Evolutionary conservation across 2,888 invertebrate species (phyloP), one percentile per base, ranked within the genome.

Genomic region (Drosophila picticornis): DNA sequence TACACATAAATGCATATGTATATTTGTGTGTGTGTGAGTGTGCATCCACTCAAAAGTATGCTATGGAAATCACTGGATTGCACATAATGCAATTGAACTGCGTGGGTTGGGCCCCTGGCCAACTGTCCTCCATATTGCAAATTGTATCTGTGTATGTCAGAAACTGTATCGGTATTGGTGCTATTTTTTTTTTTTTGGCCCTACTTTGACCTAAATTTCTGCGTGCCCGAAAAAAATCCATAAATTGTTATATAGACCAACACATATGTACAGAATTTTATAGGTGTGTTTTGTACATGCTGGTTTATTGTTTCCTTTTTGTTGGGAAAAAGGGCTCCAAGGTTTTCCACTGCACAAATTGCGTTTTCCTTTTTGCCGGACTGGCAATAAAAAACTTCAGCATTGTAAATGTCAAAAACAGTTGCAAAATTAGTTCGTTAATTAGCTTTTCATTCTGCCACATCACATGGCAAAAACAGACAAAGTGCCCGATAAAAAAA

Each of bases 361-460:
- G 67, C 71, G 56, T 58, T 75, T 77, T 79, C 60, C 75, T 72
- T 72, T 57, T 38, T 5, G 22, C 29, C 38, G 19, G 38, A 51
- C 27, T 46, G 50, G 76, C 80, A 76, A 80, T 76, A 80, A 75
- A 77, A 80, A 78, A 76, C 63, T 76, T 78, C 56, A 40, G 50
- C 82, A 77, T 81, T 86, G 85, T 85, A 85, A 85, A 85, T 84
- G 85, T 87, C 88, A 87, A 79, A 79, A 83, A 80, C 86, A 88
- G 85, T 85, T 74, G 72, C 85, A 69, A 84, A 89, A 86, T 89
- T 87, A 89, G 88, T 89, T 86, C 82, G 87, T 89, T 89, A 86
- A 86, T 89, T 87, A 86, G 85, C 88, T 87, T 87, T 84, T 89
- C 87, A 86, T 75, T 76, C 71, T 83, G 75, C 56, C 81, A 81